Base-by-base conservation (phyloP, 1,140 invertebrate species). In the Drosophila pandora region DNA sequence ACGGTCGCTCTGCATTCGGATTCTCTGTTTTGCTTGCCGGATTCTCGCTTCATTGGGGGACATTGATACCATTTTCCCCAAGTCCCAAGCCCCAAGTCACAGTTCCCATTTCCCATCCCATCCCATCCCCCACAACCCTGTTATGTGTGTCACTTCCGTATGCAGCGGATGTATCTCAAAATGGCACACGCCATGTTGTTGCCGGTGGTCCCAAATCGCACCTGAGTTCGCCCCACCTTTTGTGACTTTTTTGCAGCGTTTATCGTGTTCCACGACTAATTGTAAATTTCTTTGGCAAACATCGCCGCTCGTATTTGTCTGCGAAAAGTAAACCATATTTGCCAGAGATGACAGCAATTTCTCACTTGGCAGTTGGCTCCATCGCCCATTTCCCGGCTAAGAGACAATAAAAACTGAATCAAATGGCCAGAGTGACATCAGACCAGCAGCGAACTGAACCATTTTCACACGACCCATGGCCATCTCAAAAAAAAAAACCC, bases 21-120 rank as follows among this genome's bases (percentile, higher is more conserved):
- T 62, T 79, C 73, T 83, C 79, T 83, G 80, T 83, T 83, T 83
- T 83, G 80, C 70, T 83, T 83, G 76, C 79, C 79, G 79, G 54
- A 50, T 83, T 83, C 79, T 79, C 59, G 61, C 78, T 63, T 72
- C 72, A 77, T 73, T 60, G 58, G 75, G 82, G 82, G 83, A 87
- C 82, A 87, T 87, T 87, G 82, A 78, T 87, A 83, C 82, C 82
- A 87, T 87, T 85, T 71, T 53, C 54, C 55, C 37, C 39, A 2
- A 45, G 28, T 49, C 37, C 30, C 22, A 43, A 45, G 28, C 52
- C 37, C 30, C 22, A 43, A 6, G 17, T 50, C 45, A 43, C 58
- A 48, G 62, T 65, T 28, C 25, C 23, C 41, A 23, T 13, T 5
- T 6, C 43, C 30, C 22, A 5, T 45, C 13, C 25, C 22, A 6